Evolutionary conservation across 2,797 vertebrate species (phyloP).

Genomic region (Yasuhikotakia modesta): DNA sequence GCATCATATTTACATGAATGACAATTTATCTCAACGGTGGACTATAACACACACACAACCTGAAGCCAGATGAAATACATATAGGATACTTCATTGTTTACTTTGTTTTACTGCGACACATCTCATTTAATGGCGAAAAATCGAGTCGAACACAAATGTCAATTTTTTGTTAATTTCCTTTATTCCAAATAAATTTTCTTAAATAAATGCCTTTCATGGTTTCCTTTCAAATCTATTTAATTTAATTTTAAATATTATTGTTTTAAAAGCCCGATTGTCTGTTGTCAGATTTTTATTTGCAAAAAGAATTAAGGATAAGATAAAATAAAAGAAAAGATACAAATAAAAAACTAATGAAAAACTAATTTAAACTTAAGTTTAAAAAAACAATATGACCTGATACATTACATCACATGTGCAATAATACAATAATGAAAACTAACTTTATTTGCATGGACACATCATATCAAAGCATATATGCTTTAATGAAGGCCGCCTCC

Average conservation of each 20-base stretch:
- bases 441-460: conserved; percentile 27
- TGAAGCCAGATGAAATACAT: neutral
- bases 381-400: neutral
- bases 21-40: neutral
- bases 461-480: conserved; percentile 22
- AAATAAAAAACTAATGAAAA: neutral
- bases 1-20: conserved; percentile 34
- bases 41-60: neutral
- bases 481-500: neutral
- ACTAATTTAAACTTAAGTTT: neutral
- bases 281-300: no score
- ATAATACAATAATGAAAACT: neutral
- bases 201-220: neutral
- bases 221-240: no score
- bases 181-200: neutral
- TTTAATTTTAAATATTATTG: no score
- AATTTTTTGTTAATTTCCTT: no score
- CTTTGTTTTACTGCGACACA: neutral
- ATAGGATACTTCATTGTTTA: neutral
- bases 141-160: neutral
- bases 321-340: neutral
- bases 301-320: no score
- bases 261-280: no score
- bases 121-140: neutral
- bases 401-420: neutral